These are phyloP conservation scores for Ylistrum balloti DNA, from an alignment of 1,140 invertebrate genomes.

Conservation along the genomic window DNA sequence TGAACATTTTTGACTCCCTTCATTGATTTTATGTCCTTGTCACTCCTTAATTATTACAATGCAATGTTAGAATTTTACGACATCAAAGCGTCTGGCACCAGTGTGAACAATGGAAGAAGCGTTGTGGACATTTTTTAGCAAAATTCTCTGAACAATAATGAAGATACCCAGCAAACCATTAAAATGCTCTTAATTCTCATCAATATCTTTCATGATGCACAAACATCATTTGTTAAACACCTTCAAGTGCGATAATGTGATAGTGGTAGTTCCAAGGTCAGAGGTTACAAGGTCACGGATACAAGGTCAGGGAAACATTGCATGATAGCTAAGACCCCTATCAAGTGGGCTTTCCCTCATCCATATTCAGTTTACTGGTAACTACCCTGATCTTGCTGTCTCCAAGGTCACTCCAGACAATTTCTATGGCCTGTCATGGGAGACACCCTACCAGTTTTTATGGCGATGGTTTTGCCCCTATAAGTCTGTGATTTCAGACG, in stretches of 20 bases:
- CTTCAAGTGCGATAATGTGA: not conserved
- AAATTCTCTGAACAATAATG: not conserved
- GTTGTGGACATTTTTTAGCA: not conserved
- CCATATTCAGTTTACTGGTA: not conserved
- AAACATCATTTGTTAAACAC: slow-evolving; percentile 1
- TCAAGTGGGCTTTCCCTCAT: not conserved
- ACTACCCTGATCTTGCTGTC: not conserved
- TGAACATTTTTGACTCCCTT: not conserved
- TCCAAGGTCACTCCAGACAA: not conserved
- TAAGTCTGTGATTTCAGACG: not conserved
- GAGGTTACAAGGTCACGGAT: too few relatives aligned
- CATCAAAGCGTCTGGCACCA: not conserved
- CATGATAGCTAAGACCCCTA: not conserved
- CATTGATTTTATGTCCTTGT: not conserved
- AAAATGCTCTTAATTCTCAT: not conserved
- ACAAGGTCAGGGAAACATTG: not conserved
- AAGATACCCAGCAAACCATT: not conserved
- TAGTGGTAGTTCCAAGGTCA: not conserved
- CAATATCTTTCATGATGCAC: not conserved
- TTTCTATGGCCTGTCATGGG: not conserved
- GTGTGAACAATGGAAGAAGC: not conserved
- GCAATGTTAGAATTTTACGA: not conserved
- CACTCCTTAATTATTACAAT: not conserved
- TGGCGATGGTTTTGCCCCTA: not conserved
- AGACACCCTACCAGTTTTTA: not conserved